A percentile compares a stretch with the other conserved stretches of the same genome.
Conservation (phyloP, 2,113 vertebrate genomes). For the Anhinga rufa region DNA sequence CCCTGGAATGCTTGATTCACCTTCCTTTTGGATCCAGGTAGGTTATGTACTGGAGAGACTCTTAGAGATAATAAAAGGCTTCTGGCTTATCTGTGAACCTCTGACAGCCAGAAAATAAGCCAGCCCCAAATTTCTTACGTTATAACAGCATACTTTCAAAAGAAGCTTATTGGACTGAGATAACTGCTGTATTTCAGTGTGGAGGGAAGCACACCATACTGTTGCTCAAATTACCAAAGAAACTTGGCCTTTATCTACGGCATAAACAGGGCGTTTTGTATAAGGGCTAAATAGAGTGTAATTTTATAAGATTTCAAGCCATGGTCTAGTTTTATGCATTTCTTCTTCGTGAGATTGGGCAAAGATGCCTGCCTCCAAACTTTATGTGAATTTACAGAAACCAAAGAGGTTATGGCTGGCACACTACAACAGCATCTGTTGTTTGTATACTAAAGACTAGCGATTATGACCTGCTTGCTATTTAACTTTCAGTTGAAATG, state of each 20-base stretch:
- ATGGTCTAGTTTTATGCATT: background rate
- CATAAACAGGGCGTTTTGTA: background rate
- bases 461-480: background rate
- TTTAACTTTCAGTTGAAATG: background rate
- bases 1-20: background rate
- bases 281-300: background rate
- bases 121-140: background rate
- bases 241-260: background rate
- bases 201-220: background rate
- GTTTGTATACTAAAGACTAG: background rate
- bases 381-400: background rate
- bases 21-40: background rate
- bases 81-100: background rate
- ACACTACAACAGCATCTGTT: background rate
- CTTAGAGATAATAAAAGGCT: background rate
- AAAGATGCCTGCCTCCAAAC: background rate
- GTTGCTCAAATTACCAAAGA: background rate
- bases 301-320: background rate
- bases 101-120: background rate
- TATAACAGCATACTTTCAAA: background rate
- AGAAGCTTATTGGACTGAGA: background rate
- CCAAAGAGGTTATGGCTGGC: background rate
- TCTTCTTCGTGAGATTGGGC: background rate
- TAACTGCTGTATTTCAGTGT: background rate
- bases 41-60: background rate